phyloP scores from a whole-genome alignment of 1,140 invertebrate species.

The Aphelinus certus region DNA sequence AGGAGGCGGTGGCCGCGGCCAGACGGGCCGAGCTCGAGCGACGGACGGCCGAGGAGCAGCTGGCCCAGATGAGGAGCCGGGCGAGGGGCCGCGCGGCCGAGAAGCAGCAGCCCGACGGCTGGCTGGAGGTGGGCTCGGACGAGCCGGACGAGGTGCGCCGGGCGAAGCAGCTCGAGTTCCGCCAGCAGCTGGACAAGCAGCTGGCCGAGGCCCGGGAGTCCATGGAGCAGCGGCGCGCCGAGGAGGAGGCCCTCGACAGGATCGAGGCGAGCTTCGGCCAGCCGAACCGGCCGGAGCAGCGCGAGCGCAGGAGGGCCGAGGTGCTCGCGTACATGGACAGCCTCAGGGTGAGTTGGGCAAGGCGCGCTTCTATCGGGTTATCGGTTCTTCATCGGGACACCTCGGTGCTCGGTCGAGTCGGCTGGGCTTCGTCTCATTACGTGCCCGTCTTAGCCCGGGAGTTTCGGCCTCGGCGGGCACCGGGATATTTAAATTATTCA shows the following conservation, averaged over 20 bases:
- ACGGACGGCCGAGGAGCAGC: not conserved
- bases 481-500: no score
- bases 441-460: no score
- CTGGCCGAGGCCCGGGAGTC: not conserved
- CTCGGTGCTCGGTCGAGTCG: not conserved
- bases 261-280: not conserved
- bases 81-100: not conserved
- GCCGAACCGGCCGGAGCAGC: not conserved
- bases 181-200: slow-evolving; percentile 19
- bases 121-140: not conserved
- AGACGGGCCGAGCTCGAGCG: not conserved
- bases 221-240: not conserved
- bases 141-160: not conserved
- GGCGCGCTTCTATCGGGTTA: not conserved
- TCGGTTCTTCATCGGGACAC: no score
- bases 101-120: no score
- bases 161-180: not conserved
- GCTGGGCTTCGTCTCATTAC: no score
- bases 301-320: not conserved
- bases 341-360: slow-evolving; percentile 17
- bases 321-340: slow-evolving; percentile 4
- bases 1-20: not conserved
- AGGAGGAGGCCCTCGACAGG: slow-evolving; percentile 13
- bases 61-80: slow-evolving; percentile 5
- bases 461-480: no score